Base-by-base conservation (phyloP, 2,888 invertebrate genomes). In the Troides aeacus region DNA sequence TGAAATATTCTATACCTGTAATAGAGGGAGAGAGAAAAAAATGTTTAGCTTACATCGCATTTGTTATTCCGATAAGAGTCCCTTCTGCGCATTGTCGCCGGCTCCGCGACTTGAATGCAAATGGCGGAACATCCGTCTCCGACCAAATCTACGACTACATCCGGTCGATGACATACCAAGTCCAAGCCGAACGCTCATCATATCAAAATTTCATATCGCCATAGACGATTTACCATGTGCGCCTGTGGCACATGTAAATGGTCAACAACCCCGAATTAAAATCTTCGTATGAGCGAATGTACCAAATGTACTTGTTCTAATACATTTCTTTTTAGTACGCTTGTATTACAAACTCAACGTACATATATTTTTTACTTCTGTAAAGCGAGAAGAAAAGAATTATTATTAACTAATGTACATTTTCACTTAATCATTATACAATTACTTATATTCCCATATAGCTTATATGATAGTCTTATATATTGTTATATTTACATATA, bases 121-220 rank as follows among this genome's bases (percentile, higher is more conserved):
- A 91, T 89, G 84, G 78, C 76, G 73, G 76, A 76, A 86, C 89
- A 90, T 92, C 91, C 91, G 90, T 81, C 84, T 81, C 77, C 83
- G 78, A 83, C 84, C 84, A 79, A 89, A 88, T 86, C 83, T 83
- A 80, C 74, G 75, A 76, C 77, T 76, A 85, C 81, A 84, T 90
- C 90, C 90, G 90, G 88, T 77, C 84, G 81, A 79, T 76, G 74
- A 71, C 74, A 76, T 75, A 74, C 74, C 73, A 66, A 62, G 42
- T 62, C 58, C 36, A 21, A 68, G 57, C 66, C 74, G 72, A 74
- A 74, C 76, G 72, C 72, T 73, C 72, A 66, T 74, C 73, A 63
- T 74, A 73, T 74, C 70, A 66, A 70, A 66, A 70, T 67, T 66
- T 67, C 66, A 67, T 67, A 57, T 66, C 56, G 59, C 62, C 39